phyloP scores from a whole-genome alignment of 2,888 invertebrate species.

The Gryllus longicercus region DNA sequence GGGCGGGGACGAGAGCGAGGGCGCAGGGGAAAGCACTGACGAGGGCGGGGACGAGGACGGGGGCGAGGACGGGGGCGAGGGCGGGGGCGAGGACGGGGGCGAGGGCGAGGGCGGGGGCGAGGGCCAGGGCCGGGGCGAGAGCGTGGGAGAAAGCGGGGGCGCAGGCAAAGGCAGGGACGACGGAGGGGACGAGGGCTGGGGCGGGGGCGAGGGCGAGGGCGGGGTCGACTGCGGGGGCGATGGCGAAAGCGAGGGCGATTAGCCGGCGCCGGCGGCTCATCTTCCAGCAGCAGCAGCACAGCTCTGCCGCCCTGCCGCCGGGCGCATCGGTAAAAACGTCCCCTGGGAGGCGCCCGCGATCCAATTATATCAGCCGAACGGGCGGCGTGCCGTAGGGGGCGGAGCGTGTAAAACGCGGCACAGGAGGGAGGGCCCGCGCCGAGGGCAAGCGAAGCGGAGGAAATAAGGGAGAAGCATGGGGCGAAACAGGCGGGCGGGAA shows the following conservation, averaged over 20 bases:
- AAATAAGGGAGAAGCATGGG: no score
- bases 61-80: background rate
- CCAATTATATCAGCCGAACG: background rate
- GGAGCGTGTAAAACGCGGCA: no score
- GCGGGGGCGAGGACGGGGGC: background rate
- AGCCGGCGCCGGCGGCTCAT: no score
- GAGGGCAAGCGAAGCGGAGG: background rate
- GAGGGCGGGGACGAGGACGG: background rate
- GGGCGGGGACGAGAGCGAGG: background rate
- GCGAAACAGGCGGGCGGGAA: no score
- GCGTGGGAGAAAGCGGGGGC: background rate
- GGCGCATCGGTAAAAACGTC: constrained; percentile 4
- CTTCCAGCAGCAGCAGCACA: no score
- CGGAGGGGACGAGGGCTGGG: background rate
- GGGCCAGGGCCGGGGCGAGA: background rate
- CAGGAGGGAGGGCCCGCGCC: background rate
- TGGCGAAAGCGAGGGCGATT: background rate
- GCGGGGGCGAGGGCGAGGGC: background rate
- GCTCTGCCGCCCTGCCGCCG: background rate
- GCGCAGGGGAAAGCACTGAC: background rate
- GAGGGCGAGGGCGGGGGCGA: background rate
- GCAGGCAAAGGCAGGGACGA: background rate
- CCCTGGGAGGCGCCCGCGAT: background rate
- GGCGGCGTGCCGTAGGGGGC: background rate
- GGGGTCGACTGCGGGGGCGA: background rate